phyloP scores from a whole-genome alignment of 2,113 vertebrate genomes.

The Notarius lentiginosus region DNA sequence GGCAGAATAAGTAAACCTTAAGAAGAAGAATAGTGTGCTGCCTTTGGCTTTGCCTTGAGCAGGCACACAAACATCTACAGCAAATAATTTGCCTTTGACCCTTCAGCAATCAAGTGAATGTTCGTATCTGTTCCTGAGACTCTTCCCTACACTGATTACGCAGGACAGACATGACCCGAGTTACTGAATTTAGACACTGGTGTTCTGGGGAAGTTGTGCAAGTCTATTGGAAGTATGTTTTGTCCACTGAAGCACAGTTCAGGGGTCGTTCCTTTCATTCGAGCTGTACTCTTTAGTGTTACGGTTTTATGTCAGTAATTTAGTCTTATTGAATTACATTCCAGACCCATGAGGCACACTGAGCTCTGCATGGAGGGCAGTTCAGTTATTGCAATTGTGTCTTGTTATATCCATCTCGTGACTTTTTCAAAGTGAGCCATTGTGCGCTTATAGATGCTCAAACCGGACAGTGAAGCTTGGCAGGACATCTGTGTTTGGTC shows the following conservation, averaged over 20 bases:
- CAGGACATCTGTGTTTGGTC: not conserved
- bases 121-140: not conserved
- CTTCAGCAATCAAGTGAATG: not conserved
- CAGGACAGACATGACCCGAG: not conserved
- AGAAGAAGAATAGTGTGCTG: too few relatives aligned
- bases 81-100: not conserved
- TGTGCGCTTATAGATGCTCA: slow-evolving; percentile 32
- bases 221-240: not conserved
- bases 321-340: not conserved
- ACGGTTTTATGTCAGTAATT: not conserved
- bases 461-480: too few relatives aligned
- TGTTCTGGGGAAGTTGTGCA: not conserved
- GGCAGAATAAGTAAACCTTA: too few relatives aligned
- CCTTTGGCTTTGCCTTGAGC: too few relatives aligned
- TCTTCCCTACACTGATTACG: not conserved
- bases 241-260: not conserved
- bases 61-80: not conserved
- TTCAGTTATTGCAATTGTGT: not conserved
- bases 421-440: slow-evolving; percentile 48
- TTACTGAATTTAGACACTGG: not conserved
- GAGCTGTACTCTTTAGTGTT: too few relatives aligned
- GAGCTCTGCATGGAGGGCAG: slow-evolving; percentile 13
- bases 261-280: not conserved
- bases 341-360: slow-evolving; percentile 5
- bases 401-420: slow-evolving; percentile 25